Evolutionary conservation across 2,888 invertebrate genomes (phyloP).

Genomic region (Drosophila neutralis): DNA sequence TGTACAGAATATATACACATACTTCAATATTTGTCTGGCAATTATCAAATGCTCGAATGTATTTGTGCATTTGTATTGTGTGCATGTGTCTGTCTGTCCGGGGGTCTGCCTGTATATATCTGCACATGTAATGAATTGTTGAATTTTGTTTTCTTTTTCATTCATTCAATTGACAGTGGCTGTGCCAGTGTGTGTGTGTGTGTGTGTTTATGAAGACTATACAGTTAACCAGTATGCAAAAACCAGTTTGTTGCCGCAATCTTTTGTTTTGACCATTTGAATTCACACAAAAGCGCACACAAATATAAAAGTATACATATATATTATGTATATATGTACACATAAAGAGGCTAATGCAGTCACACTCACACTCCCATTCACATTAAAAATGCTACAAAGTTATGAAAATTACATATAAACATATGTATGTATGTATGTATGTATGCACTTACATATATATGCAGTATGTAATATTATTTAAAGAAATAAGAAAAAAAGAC

Average conservation of each 20-base stretch:
- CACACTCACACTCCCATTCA: constrained; percentile 20
- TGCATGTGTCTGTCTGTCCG: not conserved
- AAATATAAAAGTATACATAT: constrained; percentile 9
- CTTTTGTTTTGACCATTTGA: constrained; percentile 67
- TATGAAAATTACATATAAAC: constrained; percentile 20
- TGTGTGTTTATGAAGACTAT: constrained; percentile 35
- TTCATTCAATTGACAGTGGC: constrained; percentile 21
- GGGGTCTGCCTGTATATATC: constrained; percentile 6
- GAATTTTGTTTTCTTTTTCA: constrained; percentile 48
- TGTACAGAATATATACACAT: not conserved
- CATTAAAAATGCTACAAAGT: constrained; percentile 1
- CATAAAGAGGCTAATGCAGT: constrained; percentile 26
- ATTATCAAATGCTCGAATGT: not conserved
- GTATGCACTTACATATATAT: constrained; percentile 11
- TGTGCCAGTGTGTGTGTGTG: not conserved
- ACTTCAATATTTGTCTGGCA: constrained; percentile 1
- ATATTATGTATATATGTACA: constrained; percentile 11
- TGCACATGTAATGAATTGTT: constrained; percentile 40
- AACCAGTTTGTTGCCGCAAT: constrained; percentile 70
- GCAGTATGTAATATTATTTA: constrained; percentile 2
- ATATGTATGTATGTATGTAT: not conserved
- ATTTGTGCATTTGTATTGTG: not conserved
- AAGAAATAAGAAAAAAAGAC: constrained; percentile 9
- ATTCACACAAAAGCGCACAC: constrained; percentile 58
- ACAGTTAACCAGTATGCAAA: constrained; percentile 54